Conservation (phyloP, 2,113 vertebrate genomes). For the Semnopithecus entellus region DNA sequence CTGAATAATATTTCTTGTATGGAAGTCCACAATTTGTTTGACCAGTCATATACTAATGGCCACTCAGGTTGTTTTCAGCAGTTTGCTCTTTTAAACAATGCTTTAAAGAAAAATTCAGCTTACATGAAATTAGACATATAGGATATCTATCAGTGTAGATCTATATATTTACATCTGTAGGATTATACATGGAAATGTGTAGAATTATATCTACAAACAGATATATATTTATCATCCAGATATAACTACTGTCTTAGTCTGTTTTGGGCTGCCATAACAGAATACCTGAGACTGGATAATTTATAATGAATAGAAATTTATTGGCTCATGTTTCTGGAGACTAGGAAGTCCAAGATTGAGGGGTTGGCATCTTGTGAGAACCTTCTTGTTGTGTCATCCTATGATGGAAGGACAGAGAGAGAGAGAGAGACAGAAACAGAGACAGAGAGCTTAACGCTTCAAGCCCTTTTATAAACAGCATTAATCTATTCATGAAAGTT, state of each 20-base stretch:
- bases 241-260: neutral
- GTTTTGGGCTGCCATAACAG: neutral
- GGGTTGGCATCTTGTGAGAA: neutral
- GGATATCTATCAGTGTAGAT: neutral
- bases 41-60: neutral
- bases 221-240: neutral
- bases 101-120: neutral
- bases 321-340: neutral
- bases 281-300: neutral
- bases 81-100: neutral
- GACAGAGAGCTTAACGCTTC: neutral
- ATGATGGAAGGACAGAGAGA: neutral
- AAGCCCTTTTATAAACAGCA: neutral
- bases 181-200: neutral
- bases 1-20: neutral
- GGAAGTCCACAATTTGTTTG: neutral
- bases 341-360: neutral
- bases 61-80: neutral
- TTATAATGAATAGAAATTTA: neutral
- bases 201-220: neutral
- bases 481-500: neutral
- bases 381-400: neutral
- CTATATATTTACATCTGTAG: neutral
- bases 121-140: neutral
- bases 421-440: neutral